Conservation (phyloP, 1,140 invertebrate genomes). For the Sinella curviseta region DNA sequence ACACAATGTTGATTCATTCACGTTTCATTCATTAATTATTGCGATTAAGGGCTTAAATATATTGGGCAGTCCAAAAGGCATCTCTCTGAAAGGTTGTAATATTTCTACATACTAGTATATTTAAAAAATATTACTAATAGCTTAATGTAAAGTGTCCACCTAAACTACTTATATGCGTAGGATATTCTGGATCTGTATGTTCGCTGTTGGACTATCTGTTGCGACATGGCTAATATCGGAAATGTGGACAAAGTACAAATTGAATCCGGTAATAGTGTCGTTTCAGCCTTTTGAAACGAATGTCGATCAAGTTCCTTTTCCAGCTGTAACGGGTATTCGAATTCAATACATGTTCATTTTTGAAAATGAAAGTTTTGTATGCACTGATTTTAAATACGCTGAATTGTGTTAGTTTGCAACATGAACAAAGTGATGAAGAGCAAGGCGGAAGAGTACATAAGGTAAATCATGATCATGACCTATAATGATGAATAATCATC, state of each 20-base stretch:
- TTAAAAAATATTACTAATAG: neutral
- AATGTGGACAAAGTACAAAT: conserved; percentile 61
- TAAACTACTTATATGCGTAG: conserved; percentile 52
- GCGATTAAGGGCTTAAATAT: conserved; percentile 42
- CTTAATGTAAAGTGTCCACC: neutral
- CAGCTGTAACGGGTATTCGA: conserved; percentile 38
- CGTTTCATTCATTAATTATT: no score
- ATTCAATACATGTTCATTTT: neutral
- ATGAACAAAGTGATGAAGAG: conserved; percentile 48
- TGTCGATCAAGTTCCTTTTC: conserved; percentile 46
- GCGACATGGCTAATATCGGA: conserved; percentile 58
- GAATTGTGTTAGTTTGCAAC: conserved; percentile 38
- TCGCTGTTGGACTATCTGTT: conserved; percentile 57
- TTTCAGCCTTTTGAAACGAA: conserved; percentile 54
- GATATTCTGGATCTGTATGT: conserved; percentile 59
- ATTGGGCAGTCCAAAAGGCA: conserved; percentile 42
- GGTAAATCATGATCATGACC: conserved; percentile 14
- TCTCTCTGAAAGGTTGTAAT: conserved; percentile 43
- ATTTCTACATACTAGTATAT: neutral
- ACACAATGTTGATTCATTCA: no score
- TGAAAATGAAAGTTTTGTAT: conserved; percentile 13
- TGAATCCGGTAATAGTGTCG: conserved; percentile 62
- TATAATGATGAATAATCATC: no score
- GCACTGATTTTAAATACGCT: neutral
- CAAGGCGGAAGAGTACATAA: conserved; percentile 35